These are phyloP conservation scores for Sisor rabdophorus DNA, from an alignment of 2,113 vertebrate species.

Conservation along the genomic window DNA sequence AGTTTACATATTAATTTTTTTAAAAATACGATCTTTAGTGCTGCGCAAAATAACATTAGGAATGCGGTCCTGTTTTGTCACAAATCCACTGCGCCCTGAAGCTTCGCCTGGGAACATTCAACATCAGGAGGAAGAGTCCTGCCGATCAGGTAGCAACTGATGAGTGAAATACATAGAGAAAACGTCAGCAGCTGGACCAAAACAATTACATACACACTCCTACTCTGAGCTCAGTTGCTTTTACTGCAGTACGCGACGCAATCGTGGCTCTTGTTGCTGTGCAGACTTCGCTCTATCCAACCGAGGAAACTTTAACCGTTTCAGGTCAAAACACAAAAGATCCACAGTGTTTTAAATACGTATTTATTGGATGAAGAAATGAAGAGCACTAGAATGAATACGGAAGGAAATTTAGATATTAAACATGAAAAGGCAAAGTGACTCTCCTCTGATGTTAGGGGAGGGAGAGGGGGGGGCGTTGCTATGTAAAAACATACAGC, in stretches of 20 bases:
- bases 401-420: neutral
- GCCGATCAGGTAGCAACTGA: conserved; percentile 23
- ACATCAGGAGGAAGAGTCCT: neutral
- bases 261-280: conserved; percentile 78
- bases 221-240: conserved; percentile 69
- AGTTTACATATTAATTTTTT: neutral
- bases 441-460: conserved; percentile 32
- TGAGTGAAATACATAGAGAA: conserved; percentile 35
- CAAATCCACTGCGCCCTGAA: conserved; percentile 4
- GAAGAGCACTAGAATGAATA: neutral
- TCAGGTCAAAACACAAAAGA: conserved; percentile 28
- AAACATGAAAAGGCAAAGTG: conserved; percentile 49
- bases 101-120: conserved; percentile 17
- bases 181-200: conserved; percentile 73
- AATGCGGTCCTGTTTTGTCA: neutral
- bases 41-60: neutral
- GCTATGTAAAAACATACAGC: conserved; percentile 72
- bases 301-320: conserved; percentile 62
- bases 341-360: neutral
- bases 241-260: conserved; percentile 67
- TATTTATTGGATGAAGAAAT: neutral
- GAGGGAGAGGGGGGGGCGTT: conserved; percentile 62
- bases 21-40: neutral
- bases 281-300: conserved; percentile 74
- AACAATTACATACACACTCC: neutral